Conservation (phyloP, 2,113 vertebrate species). For the Promerops cafer region DNA sequence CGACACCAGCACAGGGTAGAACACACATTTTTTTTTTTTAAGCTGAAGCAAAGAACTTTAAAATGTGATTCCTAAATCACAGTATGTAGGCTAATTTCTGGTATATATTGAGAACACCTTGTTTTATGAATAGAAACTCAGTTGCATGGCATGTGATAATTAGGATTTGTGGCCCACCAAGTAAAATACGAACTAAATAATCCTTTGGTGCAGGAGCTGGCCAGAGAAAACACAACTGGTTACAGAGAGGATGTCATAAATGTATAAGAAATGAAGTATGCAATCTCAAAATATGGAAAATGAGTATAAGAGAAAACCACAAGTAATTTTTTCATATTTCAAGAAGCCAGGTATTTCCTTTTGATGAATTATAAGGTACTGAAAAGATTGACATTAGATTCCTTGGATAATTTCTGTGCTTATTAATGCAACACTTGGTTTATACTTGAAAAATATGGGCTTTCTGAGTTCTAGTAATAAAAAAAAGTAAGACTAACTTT, state of each 20-base stretch:
- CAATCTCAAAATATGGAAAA: not conserved
- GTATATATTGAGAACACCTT: not conserved
- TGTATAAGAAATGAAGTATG: not conserved
- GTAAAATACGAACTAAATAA: not conserved
- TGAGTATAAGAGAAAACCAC: not conserved
- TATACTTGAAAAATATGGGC: not conserved
- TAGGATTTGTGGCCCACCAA: not conserved
- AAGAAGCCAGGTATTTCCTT: not conserved
- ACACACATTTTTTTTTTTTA: not conserved
- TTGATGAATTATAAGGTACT: conserved; percentile 23
- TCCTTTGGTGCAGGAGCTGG: not conserved
- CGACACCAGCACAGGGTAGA: not conserved
- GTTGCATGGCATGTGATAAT: not conserved
- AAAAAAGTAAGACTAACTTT: not conserved
- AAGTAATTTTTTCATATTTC: conserved; percentile 20
- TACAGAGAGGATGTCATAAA: not conserved
- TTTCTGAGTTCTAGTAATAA: not conserved
- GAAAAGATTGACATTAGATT: not conserved
- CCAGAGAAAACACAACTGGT: not conserved
- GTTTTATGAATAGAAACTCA: not conserved
- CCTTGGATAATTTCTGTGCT: not conserved
- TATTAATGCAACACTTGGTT: not conserved
- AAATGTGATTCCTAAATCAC: not conserved
- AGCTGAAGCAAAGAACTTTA: not conserved
- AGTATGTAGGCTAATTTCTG: not conserved